phyloP scores from a whole-genome alignment of 2,797 vertebrate genomes.

The Trachops cirrhosus region DNA sequence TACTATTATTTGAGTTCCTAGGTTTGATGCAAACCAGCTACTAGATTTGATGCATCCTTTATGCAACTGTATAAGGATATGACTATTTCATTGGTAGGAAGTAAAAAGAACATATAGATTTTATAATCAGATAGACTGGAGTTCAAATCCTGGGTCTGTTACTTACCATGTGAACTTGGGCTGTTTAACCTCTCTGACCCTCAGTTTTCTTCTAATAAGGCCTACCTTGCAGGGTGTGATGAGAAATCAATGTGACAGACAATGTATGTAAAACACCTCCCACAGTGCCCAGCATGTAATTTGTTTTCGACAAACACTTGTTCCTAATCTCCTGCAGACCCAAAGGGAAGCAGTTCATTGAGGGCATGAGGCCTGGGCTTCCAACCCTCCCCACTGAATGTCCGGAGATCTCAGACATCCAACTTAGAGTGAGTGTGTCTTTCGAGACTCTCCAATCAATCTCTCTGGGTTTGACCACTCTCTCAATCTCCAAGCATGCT shows the following conservation, averaged over 20 bases:
- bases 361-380: not conserved
- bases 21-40: too few relatives aligned
- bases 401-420: not conserved
- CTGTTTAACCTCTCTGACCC: slow-evolving; percentile 32
- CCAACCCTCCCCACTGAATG: not conserved
- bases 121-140: slow-evolving; percentile 47
- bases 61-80: not conserved
- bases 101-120: slow-evolving; percentile 5
- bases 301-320: not conserved
- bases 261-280: not conserved
- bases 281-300: not conserved
- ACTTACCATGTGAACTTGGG: slow-evolving; percentile 9
- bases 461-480: not conserved
- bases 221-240: slow-evolving; percentile 13
- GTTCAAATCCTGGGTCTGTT: slow-evolving; percentile 54
- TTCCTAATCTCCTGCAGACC: not conserved
- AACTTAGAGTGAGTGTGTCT: not conserved
- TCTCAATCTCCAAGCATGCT: not conserved
- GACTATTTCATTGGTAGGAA: slow-evolving; percentile 7
- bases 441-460: slow-evolving; percentile 9
- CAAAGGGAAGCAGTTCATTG: not conserved
- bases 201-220: slow-evolving; percentile 32
- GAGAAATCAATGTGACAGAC: slow-evolving; percentile 51
- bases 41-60: slow-evolving; percentile 34
- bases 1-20: not conserved